Conservation (phyloP, 1,140 invertebrate genomes). For the Drosophila insularis region DNA sequence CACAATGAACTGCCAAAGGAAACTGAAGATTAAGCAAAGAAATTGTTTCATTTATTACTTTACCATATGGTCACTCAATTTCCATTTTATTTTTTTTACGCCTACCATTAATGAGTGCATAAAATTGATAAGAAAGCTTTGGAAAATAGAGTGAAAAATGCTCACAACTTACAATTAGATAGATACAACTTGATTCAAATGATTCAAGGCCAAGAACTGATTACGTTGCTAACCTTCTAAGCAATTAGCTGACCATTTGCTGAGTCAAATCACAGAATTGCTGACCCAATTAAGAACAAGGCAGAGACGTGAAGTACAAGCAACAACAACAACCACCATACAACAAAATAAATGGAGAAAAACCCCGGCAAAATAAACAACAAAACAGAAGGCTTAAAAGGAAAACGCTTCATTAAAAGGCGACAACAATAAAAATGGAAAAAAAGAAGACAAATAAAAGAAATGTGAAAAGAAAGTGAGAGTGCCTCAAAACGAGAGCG, state of each 20-base stretch:
- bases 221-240: slow-evolving; percentile 14
- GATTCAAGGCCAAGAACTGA: slow-evolving; percentile 4
- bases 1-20: too few species aligned
- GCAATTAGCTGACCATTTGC: slow-evolving; percentile 38
- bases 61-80: too few species aligned
- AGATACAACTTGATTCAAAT: too few species aligned
- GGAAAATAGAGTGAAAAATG: too few species aligned
- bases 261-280: slow-evolving; percentile 44
- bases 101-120: too few species aligned
- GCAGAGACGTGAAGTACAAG: neutral
- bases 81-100: too few species aligned
- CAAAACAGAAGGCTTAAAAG: slow-evolving; percentile 52
- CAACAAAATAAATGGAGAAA: slow-evolving; percentile 4
- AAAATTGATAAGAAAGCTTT: too few species aligned
- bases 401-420: slow-evolving; percentile 60
- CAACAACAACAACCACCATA: slow-evolving; percentile 2
- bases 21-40: too few species aligned
- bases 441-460: slow-evolving; percentile 57
- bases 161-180: too few species aligned
- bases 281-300: slow-evolving; percentile 52
- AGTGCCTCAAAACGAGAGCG: slow-evolving; percentile 60
- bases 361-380: slow-evolving; percentile 15
- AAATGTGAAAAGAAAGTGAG: slow-evolving; percentile 73
- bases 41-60: too few species aligned
- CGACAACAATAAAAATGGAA: slow-evolving; percentile 61